phyloP scores from a whole-genome alignment of 2,797 vertebrate genomes.

The Pogonophryne albipinna region DNA sequence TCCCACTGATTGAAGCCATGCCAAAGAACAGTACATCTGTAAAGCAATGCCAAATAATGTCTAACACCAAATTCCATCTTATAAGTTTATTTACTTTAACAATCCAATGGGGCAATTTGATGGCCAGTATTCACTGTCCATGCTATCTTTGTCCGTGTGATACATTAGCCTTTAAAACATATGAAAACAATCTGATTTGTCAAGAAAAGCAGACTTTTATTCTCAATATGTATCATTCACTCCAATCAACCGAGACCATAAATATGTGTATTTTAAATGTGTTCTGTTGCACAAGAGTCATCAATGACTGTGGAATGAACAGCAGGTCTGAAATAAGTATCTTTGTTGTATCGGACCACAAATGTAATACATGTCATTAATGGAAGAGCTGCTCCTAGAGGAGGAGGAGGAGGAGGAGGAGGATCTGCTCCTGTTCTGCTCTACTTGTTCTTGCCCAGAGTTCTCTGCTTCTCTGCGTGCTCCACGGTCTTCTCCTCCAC shows the following conservation, averaged over 20 bases:
- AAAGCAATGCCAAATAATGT: neutral
- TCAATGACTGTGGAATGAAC: neutral
- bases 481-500: constrained; percentile 97
- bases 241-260: neutral
- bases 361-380: neutral
- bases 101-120: neutral
- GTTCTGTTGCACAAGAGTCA: constrained; percentile 7
- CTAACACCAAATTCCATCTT: neutral
- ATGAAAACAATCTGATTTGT: neutral
- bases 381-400: neutral
- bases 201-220: neutral
- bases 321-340: neutral
- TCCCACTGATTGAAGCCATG: neutral
- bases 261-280: neutral
- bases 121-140: neutral
- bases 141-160: neutral
- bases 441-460: constrained; percentile 95
- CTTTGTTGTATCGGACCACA: neutral
- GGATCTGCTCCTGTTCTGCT: neutral
- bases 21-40: neutral
- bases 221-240: neutral
- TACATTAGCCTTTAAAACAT: neutral
- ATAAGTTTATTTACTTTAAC: neutral
- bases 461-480: constrained; percentile 96
- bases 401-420: too few species aligned